Base-by-base conservation (phyloP, 2,113 vertebrate genomes). In the Pluvianellus socialis region DNA sequence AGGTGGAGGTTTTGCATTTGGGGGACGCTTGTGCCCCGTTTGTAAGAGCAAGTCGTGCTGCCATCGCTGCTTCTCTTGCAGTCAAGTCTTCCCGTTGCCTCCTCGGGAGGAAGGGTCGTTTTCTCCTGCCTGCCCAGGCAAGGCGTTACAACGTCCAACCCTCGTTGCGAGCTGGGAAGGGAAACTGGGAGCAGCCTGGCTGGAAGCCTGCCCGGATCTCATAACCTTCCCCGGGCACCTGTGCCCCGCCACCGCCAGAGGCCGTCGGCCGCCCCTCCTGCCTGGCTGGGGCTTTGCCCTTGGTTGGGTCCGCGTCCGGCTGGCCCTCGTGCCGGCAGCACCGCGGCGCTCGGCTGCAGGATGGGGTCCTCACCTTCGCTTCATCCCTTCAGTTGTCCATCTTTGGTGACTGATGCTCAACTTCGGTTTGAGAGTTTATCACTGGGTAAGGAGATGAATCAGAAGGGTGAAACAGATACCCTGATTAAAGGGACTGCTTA, bases 401-500 rank as follows among this genome's bases (percentile, higher is more conserved):
- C 62, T 42, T 19, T 30, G 75, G 66, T 95, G 94, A 95, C 67
- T 94, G 97, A 96, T 83, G 94, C 83, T 97, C 83, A 42, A 45
- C 94, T 96, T 96, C 95, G 95, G 96, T 95, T 97, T 96, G 93
- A 72, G 96, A 92, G 96, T 97, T 97, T 97, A 83, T 96, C 95
- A 56, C 45, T 27, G 84, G 86, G 74, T 94, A 97, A 90, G 97
- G 92, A 91, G 97, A 96, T 96, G 95, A 92, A 98, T 98, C 90
- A 88, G 96, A 97, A 97, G 96, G 92, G 93, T 96, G 97, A 98
- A 98, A 98, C 28, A 40, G 98, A 98, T 98, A 98, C 97, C 95
- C 97, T 96, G 98, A 99, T 99, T 98, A 99, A 99, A 99, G 98
- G 97, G 98, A 98, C 98, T 98, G 98, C 97, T 97, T 99, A 99